Evolutionary conservation across 2,888 invertebrate genomes (phyloP), one percentile per base, ranked within the genome.

Genomic region (Ichneumoninae sp.): DNA sequence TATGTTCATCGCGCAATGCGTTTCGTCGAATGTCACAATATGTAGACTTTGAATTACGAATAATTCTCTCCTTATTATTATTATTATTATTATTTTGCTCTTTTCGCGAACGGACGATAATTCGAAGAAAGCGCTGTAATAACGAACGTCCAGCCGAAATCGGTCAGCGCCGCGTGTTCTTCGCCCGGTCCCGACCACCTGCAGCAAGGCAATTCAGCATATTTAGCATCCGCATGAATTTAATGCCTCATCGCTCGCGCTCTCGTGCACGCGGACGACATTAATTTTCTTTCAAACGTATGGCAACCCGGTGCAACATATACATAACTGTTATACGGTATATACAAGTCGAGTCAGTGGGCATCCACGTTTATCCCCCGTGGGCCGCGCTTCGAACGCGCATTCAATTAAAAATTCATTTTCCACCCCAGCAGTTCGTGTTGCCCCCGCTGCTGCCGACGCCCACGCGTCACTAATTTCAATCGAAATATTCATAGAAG

Each of bases 191-290:
- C 83, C 44, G 69, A 86, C 91, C 90, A 91, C 91, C 91, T 91
- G 90, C 87, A 86, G 91, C 89, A 88, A 79, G 68, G 86, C 87
- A 88, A 88, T 90, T 91, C 90, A 90, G 88, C 90, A 90, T 91
- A 89, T 90, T 90, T 91, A 90, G 88, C 88, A 88, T 88, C 87
- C 86, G 85, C 83, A 74, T 89, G 89, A 89, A 90, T 91, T 91
- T 90, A 88, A 88, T 85, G 86, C 81, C 85, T 80, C 82, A 85
- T 86, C 85, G 87, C 75, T 85, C 86, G 87, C 82, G 82, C 79
- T 81, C 85, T 80, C 75, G 78, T 80, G 85, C 83, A 80, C 73
- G 81, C 87, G 83, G 81, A 86, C 84, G 86, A 83, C 89, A 89
- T 90, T 88, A 89, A 91, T 91, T 89, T 85, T 81, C 85, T 68